phyloP scores from a whole-genome alignment of 2,888 invertebrate species.

The Tenthredo amoena region DNA sequence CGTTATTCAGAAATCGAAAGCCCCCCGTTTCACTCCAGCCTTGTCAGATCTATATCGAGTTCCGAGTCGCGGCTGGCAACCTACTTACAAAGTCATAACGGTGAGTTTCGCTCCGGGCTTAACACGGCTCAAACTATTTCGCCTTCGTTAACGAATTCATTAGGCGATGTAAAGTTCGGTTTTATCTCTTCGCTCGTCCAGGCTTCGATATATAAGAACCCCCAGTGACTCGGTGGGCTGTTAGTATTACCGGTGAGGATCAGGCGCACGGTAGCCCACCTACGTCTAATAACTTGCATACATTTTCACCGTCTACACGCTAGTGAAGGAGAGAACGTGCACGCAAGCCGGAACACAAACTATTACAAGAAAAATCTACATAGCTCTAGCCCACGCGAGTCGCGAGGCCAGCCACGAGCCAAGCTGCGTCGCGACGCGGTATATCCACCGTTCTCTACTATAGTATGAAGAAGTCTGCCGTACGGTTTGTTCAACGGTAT shows the following conservation, averaged over 20 bases:
- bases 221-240: background rate
- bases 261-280: background rate
- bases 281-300: background rate
- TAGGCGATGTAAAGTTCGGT: background rate
- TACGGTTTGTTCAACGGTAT: conserved; percentile 49
- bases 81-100: conserved; percentile 5
- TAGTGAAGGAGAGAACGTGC: background rate
- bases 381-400: conserved; percentile 48
- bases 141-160: background rate
- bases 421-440: conserved; percentile 6
- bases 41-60: conserved; percentile 2
- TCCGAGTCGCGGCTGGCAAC: background rate
- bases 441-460: conserved; percentile 48
- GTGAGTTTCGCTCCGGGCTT: conserved; percentile 13
- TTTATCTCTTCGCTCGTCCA: background rate
- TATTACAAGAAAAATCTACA: conserved; percentile 41
- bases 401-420: conserved; percentile 47
- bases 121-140: background rate
- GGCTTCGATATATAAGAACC: background rate
- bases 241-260: background rate
- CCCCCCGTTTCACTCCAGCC: background rate
- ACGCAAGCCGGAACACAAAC: conserved; percentile 10
- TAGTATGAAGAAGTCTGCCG: conserved; percentile 15
- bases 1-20: background rate
- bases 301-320: background rate